Evolutionary conservation across 2,888 invertebrate genomes (phyloP).

Genomic region (Apomyelois bistriatella): DNA sequence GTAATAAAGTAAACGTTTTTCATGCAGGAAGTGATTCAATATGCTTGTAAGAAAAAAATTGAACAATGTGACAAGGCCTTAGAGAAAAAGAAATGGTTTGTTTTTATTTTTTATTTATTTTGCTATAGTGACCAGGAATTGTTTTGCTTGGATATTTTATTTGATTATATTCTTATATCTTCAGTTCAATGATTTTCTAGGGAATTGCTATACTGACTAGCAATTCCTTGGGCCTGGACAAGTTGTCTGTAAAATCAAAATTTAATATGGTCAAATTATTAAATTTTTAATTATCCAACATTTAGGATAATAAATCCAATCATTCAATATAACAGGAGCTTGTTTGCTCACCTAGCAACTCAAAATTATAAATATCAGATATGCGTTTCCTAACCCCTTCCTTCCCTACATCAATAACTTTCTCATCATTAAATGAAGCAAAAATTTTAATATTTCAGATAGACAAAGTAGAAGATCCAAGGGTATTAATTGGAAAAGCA

Average conservation of each 20-base stretch:
- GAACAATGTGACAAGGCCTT: constrained; percentile 50
- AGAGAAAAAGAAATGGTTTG: constrained; percentile 63
- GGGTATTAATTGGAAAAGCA: constrained; percentile 84
- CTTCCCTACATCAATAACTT: too few species aligned
- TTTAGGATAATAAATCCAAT: too few species aligned
- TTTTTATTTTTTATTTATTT: constrained; percentile 34
- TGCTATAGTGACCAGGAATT: constrained; percentile 54
- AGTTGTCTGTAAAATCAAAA: too few species aligned
- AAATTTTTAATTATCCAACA: too few species aligned
- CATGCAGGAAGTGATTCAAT: constrained; percentile 51
- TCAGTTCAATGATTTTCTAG: not conserved
- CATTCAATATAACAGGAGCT: too few species aligned
- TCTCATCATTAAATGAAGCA: not conserved
- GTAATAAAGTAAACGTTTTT: constrained; percentile 26
- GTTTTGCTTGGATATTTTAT: constrained; percentile 12
- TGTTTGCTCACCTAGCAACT: too few species aligned
- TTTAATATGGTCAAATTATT: too few species aligned
- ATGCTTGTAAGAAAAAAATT: constrained; percentile 47
- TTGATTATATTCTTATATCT: not conserved
- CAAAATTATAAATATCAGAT: too few species aligned
- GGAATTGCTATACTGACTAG: too few species aligned
- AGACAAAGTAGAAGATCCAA: constrained; percentile 91
- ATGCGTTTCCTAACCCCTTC: too few species aligned
- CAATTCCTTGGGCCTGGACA: too few species aligned
- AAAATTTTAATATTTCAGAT: constrained; percentile 77